phyloP scores from a whole-genome alignment of 2,888 invertebrate genomes.

The Tetheella fluctuosa region DNA sequence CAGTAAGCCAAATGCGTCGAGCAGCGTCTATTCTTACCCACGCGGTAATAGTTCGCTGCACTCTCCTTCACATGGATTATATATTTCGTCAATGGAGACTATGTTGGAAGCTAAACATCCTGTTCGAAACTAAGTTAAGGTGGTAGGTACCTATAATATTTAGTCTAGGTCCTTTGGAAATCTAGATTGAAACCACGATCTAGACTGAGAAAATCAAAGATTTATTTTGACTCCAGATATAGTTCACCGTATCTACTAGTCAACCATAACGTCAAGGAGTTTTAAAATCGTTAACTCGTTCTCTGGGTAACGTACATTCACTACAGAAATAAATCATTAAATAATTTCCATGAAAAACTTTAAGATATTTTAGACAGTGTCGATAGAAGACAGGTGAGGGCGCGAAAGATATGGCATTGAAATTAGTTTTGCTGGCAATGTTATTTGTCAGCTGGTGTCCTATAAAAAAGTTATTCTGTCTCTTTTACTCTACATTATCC shows the following conservation, averaged over 20 bases:
- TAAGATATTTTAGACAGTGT: neutral
- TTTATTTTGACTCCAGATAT: no score
- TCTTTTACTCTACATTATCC: neutral
- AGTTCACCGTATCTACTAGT: neutral
- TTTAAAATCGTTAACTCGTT: neutral
- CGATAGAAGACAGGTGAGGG: neutral
- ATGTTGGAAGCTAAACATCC: no score
- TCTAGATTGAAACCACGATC: no score
- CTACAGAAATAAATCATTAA: neutral
- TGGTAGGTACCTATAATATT: no score
- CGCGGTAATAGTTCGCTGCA: conserved; percentile 37
- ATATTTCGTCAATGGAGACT: neutral
- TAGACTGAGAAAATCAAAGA: no score
- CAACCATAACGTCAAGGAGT: neutral
- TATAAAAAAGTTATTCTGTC: neutral
- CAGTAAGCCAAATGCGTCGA: conserved; percentile 44
- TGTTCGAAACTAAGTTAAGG: no score
- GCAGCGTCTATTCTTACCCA: conserved; percentile 44
- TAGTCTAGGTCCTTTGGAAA: no score
- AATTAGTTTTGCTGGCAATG: conserved; percentile 9
- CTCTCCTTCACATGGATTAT: conserved; percentile 18
- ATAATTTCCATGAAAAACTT: neutral
- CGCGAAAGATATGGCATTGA: conserved; percentile 5
- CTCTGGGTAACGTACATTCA: neutral
- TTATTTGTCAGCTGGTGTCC: neutral